phyloP scores from a whole-genome alignment of 2,113 vertebrate species.

The Chamaetylas fuelleborni region DNA sequence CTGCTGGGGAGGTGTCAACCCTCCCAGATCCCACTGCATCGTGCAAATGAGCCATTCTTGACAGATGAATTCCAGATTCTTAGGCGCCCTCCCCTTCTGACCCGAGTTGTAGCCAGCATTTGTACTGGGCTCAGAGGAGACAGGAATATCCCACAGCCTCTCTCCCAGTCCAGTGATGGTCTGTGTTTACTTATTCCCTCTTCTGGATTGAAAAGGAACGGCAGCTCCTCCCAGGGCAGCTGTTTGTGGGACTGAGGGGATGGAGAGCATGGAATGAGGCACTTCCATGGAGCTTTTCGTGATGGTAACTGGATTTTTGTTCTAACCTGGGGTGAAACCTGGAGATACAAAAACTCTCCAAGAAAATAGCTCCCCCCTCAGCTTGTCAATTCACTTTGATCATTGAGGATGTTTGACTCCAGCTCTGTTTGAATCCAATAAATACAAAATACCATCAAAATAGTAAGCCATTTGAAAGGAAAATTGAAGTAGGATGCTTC shows the following conservation, averaged over 20 bases:
- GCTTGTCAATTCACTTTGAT: not conserved
- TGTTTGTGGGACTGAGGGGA: not conserved
- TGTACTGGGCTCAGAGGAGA: not conserved
- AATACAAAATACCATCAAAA: not conserved
- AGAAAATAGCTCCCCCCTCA: not conserved
- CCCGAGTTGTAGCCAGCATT: accelerated
- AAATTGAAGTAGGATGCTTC: not conserved
- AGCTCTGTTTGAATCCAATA: not conserved
- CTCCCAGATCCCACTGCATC: not conserved
- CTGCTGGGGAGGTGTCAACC: not conserved
- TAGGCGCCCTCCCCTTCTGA: not conserved
- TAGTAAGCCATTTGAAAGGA: not conserved
- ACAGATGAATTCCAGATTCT: not conserved
- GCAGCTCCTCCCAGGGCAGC: not conserved
- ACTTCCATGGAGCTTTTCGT: not conserved
- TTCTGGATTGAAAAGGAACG: not conserved
- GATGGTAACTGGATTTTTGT: not conserved
- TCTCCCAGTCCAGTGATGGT: not conserved
- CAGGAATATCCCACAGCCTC: not conserved
- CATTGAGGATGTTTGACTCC: not conserved
- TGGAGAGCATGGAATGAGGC: accelerated
- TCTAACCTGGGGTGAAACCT: not conserved
- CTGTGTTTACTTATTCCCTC: not conserved
- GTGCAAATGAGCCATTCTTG: not conserved
- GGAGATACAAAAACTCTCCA: not conserved